A percentile compares a stretch with the other conserved stretches of the same genome.
These are phyloP conservation scores for Drosophila pectinifera DNA, from an alignment of 1,140 invertebrate genomes.

Conservation along the genomic window DNA sequence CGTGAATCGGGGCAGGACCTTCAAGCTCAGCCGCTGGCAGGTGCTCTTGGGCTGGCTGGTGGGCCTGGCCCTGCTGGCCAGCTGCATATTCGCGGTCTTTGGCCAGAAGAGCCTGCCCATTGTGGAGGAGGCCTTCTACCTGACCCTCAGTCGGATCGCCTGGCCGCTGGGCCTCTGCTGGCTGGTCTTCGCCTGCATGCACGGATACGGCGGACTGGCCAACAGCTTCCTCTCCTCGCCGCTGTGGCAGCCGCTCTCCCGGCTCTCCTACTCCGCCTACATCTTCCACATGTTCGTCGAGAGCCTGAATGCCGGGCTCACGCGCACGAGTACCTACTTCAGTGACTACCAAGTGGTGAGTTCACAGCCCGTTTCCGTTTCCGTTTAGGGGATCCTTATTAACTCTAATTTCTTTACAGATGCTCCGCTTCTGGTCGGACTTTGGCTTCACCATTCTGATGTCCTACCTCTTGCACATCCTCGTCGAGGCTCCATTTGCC, in stretches of 20 bases:
- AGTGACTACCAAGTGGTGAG: slow-evolving; percentile 72
- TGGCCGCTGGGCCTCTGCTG: slow-evolving; percentile 88
- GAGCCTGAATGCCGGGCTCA: slow-evolving; percentile 29
- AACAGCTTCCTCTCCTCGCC: slow-evolving; percentile 85
- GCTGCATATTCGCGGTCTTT: slow-evolving; percentile 54
- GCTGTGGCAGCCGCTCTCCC: slow-evolving; percentile 86
- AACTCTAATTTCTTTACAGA: no score
- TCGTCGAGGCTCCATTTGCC: slow-evolving; percentile 60
- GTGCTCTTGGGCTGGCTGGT: slow-evolving; percentile 44
- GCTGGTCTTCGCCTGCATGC: slow-evolving; percentile 89
- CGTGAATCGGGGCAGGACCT: slow-evolving; percentile 18
- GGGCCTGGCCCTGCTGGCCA: slow-evolving; percentile 53
- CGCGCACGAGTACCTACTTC: slow-evolving; percentile 60
- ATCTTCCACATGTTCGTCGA: slow-evolving; percentile 84
- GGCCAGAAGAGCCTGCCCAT: slow-evolving; percentile 44
- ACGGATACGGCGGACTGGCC: slow-evolving; percentile 88
- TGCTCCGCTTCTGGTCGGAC: slow-evolving; percentile 63
- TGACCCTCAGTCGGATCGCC: slow-evolving; percentile 86
- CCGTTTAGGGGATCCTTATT: no score
- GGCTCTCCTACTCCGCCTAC: slow-evolving; percentile 86
- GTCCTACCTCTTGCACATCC: slow-evolving; percentile 52
- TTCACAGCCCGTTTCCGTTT: no score
- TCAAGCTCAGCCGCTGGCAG: slow-evolving; percentile 14
- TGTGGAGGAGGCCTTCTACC: slow-evolving; percentile 87
- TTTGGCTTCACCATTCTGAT: slow-evolving; percentile 63